These are phyloP conservation scores for Corynorhinus townsendii DNA, from an alignment of 2,113 vertebrate species.

Conservation along the genomic window DNA sequence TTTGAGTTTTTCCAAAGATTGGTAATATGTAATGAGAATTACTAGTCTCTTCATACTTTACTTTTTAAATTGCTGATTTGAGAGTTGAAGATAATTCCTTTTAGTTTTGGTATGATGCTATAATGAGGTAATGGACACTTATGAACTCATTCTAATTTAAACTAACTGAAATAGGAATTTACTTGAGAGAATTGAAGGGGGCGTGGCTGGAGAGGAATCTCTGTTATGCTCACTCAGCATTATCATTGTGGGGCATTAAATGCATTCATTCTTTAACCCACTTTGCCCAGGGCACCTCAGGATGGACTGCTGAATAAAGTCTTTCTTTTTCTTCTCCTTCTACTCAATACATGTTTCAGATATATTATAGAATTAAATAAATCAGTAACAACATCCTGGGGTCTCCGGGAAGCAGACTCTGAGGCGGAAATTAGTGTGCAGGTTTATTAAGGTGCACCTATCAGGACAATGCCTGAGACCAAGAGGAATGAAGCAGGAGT, in stretches of 20 bases:
- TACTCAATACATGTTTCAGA: no score
- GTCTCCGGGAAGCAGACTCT: background rate
- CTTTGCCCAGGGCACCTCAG: background rate
- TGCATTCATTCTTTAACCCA: background rate
- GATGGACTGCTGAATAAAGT: background rate
- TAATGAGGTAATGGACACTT: background rate
- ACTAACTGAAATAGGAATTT: background rate
- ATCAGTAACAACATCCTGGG: no score
- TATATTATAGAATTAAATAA: no score
- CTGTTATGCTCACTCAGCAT: background rate
- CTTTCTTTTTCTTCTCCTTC: no score
- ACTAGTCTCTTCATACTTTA: background rate
- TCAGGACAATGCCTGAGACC: background rate
- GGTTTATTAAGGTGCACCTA: background rate
- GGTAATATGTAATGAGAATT: background rate
- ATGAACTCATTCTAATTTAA: background rate
- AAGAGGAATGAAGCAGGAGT: background rate
- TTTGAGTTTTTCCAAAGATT: background rate
- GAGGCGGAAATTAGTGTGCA: background rate
- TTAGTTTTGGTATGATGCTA: background rate
- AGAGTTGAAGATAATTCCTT: background rate
- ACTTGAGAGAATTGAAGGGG: background rate
- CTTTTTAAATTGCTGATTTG: slow-evolving; percentile 6
- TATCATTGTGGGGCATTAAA: background rate
- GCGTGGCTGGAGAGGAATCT: background rate